These are phyloP conservation scores for Podargus strigoides DNA, from an alignment of 2,797 vertebrate genomes.

Conservation along the genomic window DNA sequence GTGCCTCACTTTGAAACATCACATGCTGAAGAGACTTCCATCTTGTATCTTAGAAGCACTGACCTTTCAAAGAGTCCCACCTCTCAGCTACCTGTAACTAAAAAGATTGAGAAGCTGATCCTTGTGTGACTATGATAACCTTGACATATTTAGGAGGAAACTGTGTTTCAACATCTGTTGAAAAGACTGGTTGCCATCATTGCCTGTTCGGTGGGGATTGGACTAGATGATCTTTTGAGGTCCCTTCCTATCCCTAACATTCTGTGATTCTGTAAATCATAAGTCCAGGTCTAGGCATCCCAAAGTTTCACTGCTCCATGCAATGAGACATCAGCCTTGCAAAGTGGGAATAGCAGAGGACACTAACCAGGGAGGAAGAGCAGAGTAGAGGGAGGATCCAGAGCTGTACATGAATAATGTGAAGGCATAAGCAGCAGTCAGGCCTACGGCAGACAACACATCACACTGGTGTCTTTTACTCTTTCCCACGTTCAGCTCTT, in stretches of 20 bases:
- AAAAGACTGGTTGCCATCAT: background rate
- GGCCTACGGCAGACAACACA: background rate
- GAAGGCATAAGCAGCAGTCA: background rate
- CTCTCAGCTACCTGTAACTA: background rate
- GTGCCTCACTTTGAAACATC: background rate
- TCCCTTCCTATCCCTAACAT: too few species aligned
- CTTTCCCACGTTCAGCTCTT: background rate
- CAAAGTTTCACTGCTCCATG: background rate
- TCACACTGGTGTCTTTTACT: background rate
- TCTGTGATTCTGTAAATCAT: too few species aligned
- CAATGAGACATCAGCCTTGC: background rate
- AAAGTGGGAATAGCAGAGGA: background rate
- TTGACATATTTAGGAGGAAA: background rate
- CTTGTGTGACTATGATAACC: background rate
- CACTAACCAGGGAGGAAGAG: background rate
- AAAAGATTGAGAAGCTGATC: background rate
- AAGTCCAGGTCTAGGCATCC: background rate
- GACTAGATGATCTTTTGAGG: too few species aligned
- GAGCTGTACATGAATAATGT: background rate
- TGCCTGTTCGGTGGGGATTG: too few species aligned
- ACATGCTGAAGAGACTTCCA: background rate
- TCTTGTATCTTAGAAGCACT: background rate
- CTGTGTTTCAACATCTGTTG: background rate
- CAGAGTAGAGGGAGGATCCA: background rate
- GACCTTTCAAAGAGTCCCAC: background rate